Percentiles rank a stretch among this genome's conserved stretches.
These are phyloP conservation scores for Ridgeia piscesae DNA, from an alignment of 1,140 invertebrate genomes.

Conservation along the genomic window DNA sequence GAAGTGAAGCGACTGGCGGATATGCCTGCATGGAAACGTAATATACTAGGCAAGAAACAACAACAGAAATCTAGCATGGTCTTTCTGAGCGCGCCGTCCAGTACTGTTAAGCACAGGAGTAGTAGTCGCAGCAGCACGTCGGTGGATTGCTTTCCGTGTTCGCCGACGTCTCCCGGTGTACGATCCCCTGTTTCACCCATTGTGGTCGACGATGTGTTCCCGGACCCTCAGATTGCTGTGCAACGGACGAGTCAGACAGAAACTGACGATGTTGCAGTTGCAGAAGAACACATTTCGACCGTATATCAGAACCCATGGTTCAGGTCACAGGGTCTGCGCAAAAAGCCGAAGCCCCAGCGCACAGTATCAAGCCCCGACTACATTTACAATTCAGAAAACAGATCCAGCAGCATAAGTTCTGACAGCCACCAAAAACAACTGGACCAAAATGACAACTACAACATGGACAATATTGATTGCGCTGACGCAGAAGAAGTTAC, in stretches of 20 bases:
- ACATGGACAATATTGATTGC: slow-evolving; percentile 4
- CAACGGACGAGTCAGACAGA: neutral
- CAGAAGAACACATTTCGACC: neutral
- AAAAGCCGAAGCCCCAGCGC: neutral
- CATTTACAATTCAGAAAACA: slow-evolving; percentile 8
- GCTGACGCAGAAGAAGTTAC: slow-evolving; percentile 44
- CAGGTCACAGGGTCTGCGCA: neutral
- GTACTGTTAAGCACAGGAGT: neutral
- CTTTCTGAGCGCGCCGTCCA: neutral
- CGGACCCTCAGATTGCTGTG: neutral
- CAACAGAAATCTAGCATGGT: neutral
- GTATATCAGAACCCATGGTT: slow-evolving; percentile 5
- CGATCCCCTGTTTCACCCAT: neutral
- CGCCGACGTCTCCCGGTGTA: neutral
- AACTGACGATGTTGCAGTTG: neutral
- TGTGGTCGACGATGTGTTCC: slow-evolving; percentile 10
- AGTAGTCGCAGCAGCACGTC: slow-evolving; percentile 8
- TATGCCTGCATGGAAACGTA: slow-evolving; percentile 36
- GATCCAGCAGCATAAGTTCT: neutral
- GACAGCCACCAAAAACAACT: neutral
- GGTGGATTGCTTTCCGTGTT: neutral
- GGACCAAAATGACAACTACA: slow-evolving; percentile 24
- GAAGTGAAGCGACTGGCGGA: slow-evolving; percentile 27
- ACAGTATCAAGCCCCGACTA: neutral
- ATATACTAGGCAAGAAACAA: slow-evolving; percentile 27